Base-by-base conservation (phyloP, 2,113 vertebrate genomes). In the Amphilophus citrinellus region DNA sequence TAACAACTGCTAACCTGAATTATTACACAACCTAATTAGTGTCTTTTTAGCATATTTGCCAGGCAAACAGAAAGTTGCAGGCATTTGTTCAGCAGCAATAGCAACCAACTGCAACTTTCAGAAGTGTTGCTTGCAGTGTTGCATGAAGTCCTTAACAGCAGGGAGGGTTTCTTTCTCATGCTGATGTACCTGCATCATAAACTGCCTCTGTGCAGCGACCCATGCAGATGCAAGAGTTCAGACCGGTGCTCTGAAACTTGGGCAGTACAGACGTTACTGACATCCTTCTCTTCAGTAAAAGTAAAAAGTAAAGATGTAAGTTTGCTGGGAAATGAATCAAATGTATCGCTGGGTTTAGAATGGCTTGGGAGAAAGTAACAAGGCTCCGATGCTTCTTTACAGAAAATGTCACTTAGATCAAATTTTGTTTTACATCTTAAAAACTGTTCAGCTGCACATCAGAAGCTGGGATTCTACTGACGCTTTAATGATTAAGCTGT, bases 121-220 rank as follows among this genome's bases (percentile, higher is more conserved):
- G 44, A 82, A 42, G 80, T 50, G 77, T 79, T 50, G 80, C 77
- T 5, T 82, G 65, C 63, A 88, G 14, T 53, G 32, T 62, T 86
- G 84, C 84, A 60, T 76, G 22, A 73, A 47, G 73, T 81, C 17
- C 15, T 61, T 79, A 60, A 32, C 2, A 50, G 32, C 1, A 9
- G 17, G 5, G 18, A 1, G 7, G 14, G n/a, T 22, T 53, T 65
- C 20, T 30, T 50, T 66, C 30, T 76, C 37, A 22, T 11, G 7
- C 5, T 10, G 42, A 73, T 82, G 76, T 80, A 85, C 47, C 66
- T 80, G 83, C 62, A 39, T 44, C 13, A 17, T 35, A 4, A 58
- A 13, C 57, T 32, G 65, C 24, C 32, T 27, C 3, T 35, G 61
- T 61, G 32, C 62, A 78, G 61, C 47, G 1, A 0, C 32, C 0